A percentile compares a stretch with the other conserved stretches of the same genome.
These are phyloP conservation scores for Chinchilla lanigera DNA, from an alignment of 2,113 vertebrate genomes.

Conservation along the genomic window DNA sequence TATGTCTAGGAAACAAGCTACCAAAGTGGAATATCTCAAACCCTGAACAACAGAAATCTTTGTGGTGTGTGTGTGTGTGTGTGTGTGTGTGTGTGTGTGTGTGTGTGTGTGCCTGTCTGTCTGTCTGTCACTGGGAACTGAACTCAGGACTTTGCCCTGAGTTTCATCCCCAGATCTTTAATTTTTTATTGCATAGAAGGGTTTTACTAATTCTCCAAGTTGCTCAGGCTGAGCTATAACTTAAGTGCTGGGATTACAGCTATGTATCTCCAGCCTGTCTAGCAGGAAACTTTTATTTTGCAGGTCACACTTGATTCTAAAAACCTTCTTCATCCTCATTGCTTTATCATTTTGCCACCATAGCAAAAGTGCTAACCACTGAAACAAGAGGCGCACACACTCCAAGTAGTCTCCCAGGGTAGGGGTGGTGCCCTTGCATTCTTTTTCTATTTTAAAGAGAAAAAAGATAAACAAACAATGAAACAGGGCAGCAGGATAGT, in stretches of 20 bases:
- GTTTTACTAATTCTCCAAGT: background rate
- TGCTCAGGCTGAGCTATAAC: background rate
- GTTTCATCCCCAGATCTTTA: background rate
- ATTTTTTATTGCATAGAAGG: background rate
- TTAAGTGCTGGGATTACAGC: background rate
- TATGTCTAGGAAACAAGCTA: background rate
- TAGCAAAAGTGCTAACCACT: background rate
- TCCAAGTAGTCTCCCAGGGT: fast-evolving
- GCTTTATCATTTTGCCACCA: background rate
- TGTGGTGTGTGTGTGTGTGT: background rate
- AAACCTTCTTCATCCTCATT: background rate
- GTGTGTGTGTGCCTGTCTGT: background rate
- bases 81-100: background rate
- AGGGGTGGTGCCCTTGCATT: background rate
- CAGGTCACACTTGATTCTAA: background rate
- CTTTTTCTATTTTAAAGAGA: too few relatives aligned
- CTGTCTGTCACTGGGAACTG: background rate
- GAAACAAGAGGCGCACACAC: background rate
- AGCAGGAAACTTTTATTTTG: background rate
- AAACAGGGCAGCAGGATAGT: too few relatives aligned
- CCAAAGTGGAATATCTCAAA: background rate
- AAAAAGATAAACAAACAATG: too few relatives aligned
- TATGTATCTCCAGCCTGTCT: background rate
- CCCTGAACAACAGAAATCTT: background rate
- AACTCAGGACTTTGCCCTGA: background rate